These are phyloP conservation scores for Vimba vimba DNA, from an alignment of 2,113 vertebrate species.

Conservation along the genomic window DNA sequence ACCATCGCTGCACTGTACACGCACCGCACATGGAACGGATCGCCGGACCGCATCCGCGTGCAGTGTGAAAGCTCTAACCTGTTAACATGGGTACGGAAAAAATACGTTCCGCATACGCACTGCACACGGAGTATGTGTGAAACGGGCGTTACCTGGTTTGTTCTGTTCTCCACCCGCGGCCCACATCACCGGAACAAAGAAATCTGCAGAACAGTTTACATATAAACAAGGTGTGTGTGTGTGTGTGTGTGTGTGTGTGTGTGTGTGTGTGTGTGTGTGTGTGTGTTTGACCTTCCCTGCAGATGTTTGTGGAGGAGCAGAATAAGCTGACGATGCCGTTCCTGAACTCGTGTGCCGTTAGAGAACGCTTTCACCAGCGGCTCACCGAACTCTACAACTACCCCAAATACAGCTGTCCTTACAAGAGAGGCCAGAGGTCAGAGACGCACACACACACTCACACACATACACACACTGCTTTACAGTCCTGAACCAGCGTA, in stretches of 20 bases:
- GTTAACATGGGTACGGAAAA: too few relatives aligned
- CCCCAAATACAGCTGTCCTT: constrained; percentile 81
- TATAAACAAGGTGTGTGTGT: constrained; percentile 16
- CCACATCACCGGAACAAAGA: constrained; percentile 3
- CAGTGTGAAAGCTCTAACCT: too few relatives aligned
- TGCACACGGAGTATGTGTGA: too few relatives aligned
- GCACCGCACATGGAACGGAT: too few relatives aligned
- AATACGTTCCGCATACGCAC: too few relatives aligned
- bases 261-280: constrained; percentile 6
- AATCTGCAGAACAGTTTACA: background rate
- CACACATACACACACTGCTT: too few relatives aligned
- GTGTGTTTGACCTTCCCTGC: constrained; percentile 1
- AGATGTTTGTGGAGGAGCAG: constrained; percentile 80
- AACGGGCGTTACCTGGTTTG: background rate
- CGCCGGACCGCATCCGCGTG: too few relatives aligned
- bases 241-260: constrained; percentile 31
- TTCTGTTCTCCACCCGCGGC: background rate
- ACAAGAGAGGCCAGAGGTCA: constrained; percentile 74
- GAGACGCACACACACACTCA: too few relatives aligned
- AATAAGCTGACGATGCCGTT: constrained; percentile 78
- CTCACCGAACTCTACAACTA: constrained; percentile 80
- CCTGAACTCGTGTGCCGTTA: constrained; percentile 72
- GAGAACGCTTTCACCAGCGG: constrained; percentile 66
- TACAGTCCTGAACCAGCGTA: too few relatives aligned
- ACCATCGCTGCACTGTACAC: too few relatives aligned